phyloP scores from a whole-genome alignment of 1,140 invertebrate genomes.

The Aphelenchoides besseyi region DNA sequence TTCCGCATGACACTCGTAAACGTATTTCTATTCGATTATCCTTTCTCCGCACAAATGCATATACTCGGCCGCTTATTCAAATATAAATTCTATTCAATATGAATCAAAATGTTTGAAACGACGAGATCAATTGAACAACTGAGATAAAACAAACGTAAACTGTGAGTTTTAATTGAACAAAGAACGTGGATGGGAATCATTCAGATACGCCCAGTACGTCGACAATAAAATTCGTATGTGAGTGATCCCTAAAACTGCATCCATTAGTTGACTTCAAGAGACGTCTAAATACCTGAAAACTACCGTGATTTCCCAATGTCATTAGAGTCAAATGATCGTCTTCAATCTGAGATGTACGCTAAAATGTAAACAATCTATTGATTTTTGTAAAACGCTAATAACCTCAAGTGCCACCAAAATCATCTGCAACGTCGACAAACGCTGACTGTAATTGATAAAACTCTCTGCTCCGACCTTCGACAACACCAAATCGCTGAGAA shows the following conservation, averaged over 20 bases:
- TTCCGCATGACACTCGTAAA: too few relatives aligned
- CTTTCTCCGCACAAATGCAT: background rate
- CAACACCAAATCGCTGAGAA: background rate
- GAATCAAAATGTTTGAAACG: background rate
- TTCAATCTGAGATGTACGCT: conserved; percentile 2
- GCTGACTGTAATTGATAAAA: background rate
- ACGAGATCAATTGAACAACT: background rate
- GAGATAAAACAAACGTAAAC: background rate
- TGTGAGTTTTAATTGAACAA: background rate
- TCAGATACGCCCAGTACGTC: background rate
- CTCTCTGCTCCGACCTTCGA: background rate
- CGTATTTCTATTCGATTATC: background rate
- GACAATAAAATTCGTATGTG: background rate
- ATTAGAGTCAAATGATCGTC: background rate
- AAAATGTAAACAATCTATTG: background rate
- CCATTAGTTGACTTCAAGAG: too few relatives aligned
- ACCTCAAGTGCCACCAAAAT: background rate
- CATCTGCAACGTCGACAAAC: background rate
- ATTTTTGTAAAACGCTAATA: background rate
- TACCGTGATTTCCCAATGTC: background rate
- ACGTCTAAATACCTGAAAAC: too few relatives aligned
- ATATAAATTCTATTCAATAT: background rate
- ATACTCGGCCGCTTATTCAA: background rate
- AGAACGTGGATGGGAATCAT: background rate
- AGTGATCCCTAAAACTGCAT: background rate